Evolutionary conservation across 2,797 vertebrate species (phyloP).

Genomic region (Cottoperca gobio): DNA sequence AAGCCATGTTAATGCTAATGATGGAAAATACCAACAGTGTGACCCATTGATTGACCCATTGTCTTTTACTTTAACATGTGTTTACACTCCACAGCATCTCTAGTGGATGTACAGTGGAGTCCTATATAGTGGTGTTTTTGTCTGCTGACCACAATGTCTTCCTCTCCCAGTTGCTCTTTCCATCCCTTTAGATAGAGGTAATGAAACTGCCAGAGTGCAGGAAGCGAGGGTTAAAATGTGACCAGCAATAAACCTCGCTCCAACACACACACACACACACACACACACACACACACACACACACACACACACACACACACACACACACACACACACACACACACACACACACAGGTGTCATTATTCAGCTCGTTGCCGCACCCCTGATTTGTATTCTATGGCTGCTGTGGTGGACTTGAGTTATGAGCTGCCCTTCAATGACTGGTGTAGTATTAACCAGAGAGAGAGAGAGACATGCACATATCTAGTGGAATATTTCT

Average conservation of each 20-base stretch:
- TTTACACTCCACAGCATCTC: not conserved
- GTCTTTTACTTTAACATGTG: not conserved
- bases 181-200: constrained; percentile 16
- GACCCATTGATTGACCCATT: too few species aligned
- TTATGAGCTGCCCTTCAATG: constrained; percentile 58
- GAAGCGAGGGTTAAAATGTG: constrained; percentile 71
- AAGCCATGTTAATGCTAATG: not conserved
- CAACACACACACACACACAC: constrained; percentile 36
- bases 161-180: constrained; percentile 16
- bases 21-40: not conserved
- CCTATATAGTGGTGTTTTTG: not conserved
- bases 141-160: not conserved
- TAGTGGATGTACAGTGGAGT: not conserved
- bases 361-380: constrained; percentile 53
- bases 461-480: not conserved
- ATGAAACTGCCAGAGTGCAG: constrained; percentile 59
- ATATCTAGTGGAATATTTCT: constrained; percentile 21
- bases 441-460: not conserved
- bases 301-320: constrained; percentile 29
- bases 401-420: constrained; percentile 56
- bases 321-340: constrained; percentile 37
- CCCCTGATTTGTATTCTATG: constrained; percentile 73
- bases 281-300: constrained; percentile 14
- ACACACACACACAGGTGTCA: constrained; percentile 24
- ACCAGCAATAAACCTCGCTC: constrained; percentile 57